Percentiles rank a stretch among this genome's conserved stretches.
phyloP scores from a whole-genome alignment of 23 tunicate species.

The Styela plicata region DNA sequence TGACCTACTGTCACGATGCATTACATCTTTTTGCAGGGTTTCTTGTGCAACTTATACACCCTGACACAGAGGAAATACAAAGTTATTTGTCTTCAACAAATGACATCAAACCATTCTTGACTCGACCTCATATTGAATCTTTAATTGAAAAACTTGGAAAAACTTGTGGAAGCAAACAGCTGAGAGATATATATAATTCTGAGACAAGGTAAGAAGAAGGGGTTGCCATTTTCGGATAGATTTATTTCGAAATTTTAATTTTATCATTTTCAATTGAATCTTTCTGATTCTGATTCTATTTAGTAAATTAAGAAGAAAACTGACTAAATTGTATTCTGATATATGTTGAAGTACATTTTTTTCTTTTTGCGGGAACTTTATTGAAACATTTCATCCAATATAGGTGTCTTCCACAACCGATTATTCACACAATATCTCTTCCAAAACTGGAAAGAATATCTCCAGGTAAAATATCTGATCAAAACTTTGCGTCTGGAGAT shows the following conservation, averaged over 20 bases:
- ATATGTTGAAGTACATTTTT: too few species aligned
- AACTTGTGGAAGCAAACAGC: background rate
- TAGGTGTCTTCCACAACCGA: background rate
- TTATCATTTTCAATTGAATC: too few species aligned
- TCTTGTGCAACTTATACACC: conserved; percentile 11
- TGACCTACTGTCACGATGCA: too few species aligned
- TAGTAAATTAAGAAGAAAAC: too few species aligned
- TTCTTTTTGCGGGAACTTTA: too few species aligned
- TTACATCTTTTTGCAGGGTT: conserved; percentile 10
- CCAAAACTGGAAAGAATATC: background rate
- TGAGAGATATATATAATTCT: conserved; percentile 15
- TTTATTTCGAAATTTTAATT: too few species aligned
- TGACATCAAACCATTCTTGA: conserved; percentile 20
- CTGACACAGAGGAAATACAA: background rate
- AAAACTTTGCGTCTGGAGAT: background rate
- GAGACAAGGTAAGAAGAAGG: conserved; percentile 28
- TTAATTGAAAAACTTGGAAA: background rate
- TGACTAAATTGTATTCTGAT: too few species aligned
- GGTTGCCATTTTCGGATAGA: too few species aligned
- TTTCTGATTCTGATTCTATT: too few species aligned
- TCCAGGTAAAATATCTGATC: background rate
- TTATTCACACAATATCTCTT: background rate
- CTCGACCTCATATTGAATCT: conserved; percentile 11
- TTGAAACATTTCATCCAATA: too few species aligned
- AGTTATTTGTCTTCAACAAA: conserved; percentile 23